These are phyloP conservation scores for Perca schrenkii DNA, from an alignment of 2,113 vertebrate species.

Conservation along the genomic window DNA sequence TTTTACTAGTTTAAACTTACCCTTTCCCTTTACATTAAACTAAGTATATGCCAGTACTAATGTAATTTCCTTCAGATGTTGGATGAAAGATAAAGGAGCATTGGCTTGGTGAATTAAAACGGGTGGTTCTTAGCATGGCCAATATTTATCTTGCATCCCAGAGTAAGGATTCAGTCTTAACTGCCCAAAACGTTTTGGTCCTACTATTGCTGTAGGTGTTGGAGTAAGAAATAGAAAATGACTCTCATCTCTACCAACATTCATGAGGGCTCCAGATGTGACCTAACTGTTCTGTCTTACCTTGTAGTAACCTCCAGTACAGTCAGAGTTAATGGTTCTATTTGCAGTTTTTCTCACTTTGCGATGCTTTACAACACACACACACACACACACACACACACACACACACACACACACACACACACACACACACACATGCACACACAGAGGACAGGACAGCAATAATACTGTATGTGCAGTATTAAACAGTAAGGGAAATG, in stretches of 20 bases:
- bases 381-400: constrained; percentile 76
- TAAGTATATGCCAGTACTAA: neutral
- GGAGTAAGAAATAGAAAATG: neutral
- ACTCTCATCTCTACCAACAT: neutral
- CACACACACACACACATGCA: constrained; percentile 77
- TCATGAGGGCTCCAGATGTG: neutral
- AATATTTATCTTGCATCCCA: neutral
- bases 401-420: constrained; percentile 71
- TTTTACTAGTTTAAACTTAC: constrained; percentile 48
- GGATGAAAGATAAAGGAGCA: neutral
- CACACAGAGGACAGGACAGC: constrained; percentile 16
- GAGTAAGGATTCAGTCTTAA: neutral
- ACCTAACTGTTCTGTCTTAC: neutral
- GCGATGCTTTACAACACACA: constrained; percentile 77
- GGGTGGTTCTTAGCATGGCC: neutral
- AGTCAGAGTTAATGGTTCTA: neutral
- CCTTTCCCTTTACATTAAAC: constrained; percentile 23
- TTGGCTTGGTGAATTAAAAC: neutral
- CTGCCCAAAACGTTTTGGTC: neutral
- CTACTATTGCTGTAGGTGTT: neutral
- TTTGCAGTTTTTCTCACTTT: constrained; percentile 40
- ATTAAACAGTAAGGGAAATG: constrained; percentile 88
- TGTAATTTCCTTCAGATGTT: constrained; percentile 31
- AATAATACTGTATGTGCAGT: constrained; percentile 80
- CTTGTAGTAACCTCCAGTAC: neutral